Base-by-base conservation (phyloP, 1,140 invertebrate genomes). In the Anastatus disparis region DNA sequence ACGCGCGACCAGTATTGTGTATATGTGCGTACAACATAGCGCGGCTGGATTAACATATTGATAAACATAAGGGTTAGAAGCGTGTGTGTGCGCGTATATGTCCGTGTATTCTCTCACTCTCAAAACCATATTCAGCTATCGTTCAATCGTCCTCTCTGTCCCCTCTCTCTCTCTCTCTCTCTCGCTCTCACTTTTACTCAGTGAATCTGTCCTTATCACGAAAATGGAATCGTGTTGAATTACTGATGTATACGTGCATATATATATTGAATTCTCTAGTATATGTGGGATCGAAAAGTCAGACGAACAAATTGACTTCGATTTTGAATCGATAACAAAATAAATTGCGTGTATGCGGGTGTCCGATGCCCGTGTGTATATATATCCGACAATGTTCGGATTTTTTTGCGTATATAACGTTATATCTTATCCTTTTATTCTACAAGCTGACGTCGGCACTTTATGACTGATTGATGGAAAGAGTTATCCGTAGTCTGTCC, bases 281-380 rank as follows among this genome's bases (percentile, higher is more conserved):
- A 4, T 4, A 35, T 35, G 31, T 6, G 31, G 31, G 46, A 69
- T 69, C 44, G 26, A 69, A 69, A 69, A 61, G 56, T 61, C 66
- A 61, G 44, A 2, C 31, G 46, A 46, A 69, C 66, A 69, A 69
- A 61, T 69, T 69, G 65, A 22, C 44, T 27, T 22, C 12, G 66
- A 61, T 50, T n/a, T 53, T 22, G 31, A 59, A n/a, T n/a, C n/a
- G 66, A 69, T 61, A 61, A 61, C 66, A 44, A 24, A 59, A 59
- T 61, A 61, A 69, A 61, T 61, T 46, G 12, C 42, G 13, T 46
- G 15, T 46, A 46, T 15, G 17, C 42, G 4, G 6, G 17, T 10
- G 10, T 10, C 31, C 31, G 4, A 35, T 10, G 10, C 31, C 31
- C 31, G 10, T 10, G 10, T 10, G 31, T 46, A 15, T 46, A 20